Evolutionary conservation across 2,888 invertebrate species (phyloP), one percentile per base, ranked within the genome.

Genomic region (Oscheius sp.): DNA sequence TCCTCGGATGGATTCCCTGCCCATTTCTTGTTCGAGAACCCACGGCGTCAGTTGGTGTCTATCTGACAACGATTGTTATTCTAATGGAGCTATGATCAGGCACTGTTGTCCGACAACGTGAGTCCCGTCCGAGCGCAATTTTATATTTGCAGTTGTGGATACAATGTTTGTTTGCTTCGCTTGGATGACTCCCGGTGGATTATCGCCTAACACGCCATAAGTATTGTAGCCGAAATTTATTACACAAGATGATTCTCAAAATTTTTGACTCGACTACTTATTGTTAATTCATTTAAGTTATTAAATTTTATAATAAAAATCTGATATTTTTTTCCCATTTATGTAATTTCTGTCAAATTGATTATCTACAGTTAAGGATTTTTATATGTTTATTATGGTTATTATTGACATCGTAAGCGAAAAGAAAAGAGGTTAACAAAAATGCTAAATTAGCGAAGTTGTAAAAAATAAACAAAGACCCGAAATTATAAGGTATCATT

Each of bases 111-210:
- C 71, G 9, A 71, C 71, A 2, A 59, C 55, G 61, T 70, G 29
- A 29, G 58, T 58, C 1, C 13, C 9, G 16, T 12, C 9, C 35
- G 13, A 18, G 16, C n/a, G 25, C 13, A 2, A 18, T 23, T 13
- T 23, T 7, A 13, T 55, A 25, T 41, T 41, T 69, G 43, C 59
- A 75, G 76, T n/a, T 76, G 76, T 45, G 76, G 76, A 21, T 76
- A 76, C 59, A 76, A 74, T 41, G 76, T 76, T 13, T 76, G 76
- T 58, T 66, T 76, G 23, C 55, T 76, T 6, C 23, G 49, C 29
- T 18, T 70, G 45, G 53, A 69, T 53, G 66, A 69, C 16, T 58
- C 64, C n/a, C 27, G 64, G 27, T 76, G 74, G 73, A 71, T 74
- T n/a, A 76, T 76, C 66, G 73, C 76, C 2, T 55, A 21, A 55